Evolutionary conservation across 2,888 invertebrate species (phyloP), one percentile per base, ranked within the genome.

Genomic region (Heliconius ethilla): DNA sequence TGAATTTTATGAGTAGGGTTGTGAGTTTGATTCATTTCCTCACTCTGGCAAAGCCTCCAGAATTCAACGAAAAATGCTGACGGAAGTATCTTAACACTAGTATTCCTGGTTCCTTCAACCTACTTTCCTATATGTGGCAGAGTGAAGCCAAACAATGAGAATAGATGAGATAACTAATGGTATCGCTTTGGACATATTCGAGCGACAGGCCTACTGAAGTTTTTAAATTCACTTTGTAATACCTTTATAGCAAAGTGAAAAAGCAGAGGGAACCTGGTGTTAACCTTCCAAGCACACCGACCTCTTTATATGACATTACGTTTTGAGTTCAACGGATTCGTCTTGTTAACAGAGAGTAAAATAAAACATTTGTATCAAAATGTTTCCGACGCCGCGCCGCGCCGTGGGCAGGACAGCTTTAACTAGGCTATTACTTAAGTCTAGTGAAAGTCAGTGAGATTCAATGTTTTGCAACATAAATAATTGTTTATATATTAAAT

Each of bases 371-470:
- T 74, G 63, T 40, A 74, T 40, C 63, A 74, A 74, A 63, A n/a
- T 59, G 0, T n/a, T 59, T 59, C n/a, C 59, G 59, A 59, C 59
- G 40, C 73, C 22, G 29, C 33, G 63, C 27, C 11, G 59, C 59
- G 74, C 63, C 74, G 74, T 74, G 74, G 74, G 74, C 74, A 63
- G 74, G 27, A 74, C 74, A 40, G 40, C 74, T 74, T 63, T 74
- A 74, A 74, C 74, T 63, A 45, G 63, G 74, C 74, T 62, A 74
- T 74, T 74, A 74, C 74, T 74, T 74, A 74, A 74, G 63, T 25
- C 74, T 74, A 63, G 74, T 74, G 74, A 74, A 74, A 74, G 74
- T 63, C 63, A 55, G 33, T 62, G 74, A 74, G 74, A 74, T 74
- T 40, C 74, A 62, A 27, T 74, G 74, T 74, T 74, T 74, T 63